Evolutionary conservation across 2,113 vertebrate species (phyloP).

Genomic region (Apeltes quadracus): DNA sequence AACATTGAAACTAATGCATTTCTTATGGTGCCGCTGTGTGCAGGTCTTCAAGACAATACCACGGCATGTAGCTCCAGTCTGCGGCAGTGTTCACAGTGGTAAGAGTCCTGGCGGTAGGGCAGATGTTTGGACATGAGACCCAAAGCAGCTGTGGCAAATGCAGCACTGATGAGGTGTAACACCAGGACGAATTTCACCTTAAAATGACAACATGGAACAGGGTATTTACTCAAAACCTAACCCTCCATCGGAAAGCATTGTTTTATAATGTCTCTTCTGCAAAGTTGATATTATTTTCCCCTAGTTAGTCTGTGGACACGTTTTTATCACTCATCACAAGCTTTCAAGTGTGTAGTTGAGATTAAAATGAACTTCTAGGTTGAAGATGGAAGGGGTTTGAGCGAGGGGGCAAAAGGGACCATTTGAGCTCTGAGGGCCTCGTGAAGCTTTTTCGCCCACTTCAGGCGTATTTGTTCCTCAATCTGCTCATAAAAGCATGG

Average conservation of each 20-base stretch:
- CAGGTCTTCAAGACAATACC: constrained; percentile 60
- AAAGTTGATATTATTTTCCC: not conserved
- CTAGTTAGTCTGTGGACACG: not conserved
- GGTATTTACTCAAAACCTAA: not conserved
- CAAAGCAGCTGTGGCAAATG: constrained; percentile 77
- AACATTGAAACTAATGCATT: rapidly evolving
- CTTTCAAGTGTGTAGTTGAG: not conserved
- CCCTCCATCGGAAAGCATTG: not conserved
- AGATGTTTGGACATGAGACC: constrained; percentile 84
- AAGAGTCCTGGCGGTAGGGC: constrained; percentile 82
- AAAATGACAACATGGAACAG: not conserved
- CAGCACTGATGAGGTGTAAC: constrained; percentile 82
- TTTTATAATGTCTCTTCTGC: not conserved
- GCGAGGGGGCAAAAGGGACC: too few relatives aligned
- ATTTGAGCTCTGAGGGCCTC: not conserved
- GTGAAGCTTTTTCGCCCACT: too few relatives aligned
- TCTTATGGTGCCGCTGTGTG: not conserved
- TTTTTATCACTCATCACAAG: not conserved
- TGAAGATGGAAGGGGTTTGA: not conserved
- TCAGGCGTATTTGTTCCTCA: too few relatives aligned
- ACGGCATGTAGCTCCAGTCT: constrained; percentile 78
- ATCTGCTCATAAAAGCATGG: too few relatives aligned
- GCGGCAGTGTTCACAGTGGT: constrained; percentile 84
- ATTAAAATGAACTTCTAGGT: not conserved
- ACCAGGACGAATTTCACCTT: constrained; percentile 80